Conservation (phyloP, 2,797 vertebrate genomes). For the Fistularia commersonii region DNA sequence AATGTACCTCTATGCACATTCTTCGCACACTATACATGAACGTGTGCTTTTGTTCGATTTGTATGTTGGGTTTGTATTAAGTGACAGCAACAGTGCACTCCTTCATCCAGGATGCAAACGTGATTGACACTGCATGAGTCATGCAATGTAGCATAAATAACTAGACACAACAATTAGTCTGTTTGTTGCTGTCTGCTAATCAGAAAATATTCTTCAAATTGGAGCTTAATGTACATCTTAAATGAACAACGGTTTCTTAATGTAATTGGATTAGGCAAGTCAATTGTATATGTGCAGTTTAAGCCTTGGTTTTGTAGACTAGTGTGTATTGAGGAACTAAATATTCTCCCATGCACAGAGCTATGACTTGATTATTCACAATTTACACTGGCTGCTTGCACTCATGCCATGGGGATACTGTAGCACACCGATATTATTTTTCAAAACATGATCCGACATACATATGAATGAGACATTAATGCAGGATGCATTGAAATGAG, state of each 20-base stretch:
- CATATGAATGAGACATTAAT: slow-evolving; percentile 48
- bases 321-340: slow-evolving; percentile 20
- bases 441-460: slow-evolving; percentile 37
- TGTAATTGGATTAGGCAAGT: slow-evolving; percentile 70
- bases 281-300: slow-evolving; percentile 53
- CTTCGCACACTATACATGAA: slow-evolving; percentile 7
- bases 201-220: slow-evolving; percentile 66
- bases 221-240: slow-evolving; percentile 68
- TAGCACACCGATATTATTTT: slow-evolving; percentile 28
- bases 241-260: slow-evolving; percentile 64
- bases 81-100: slow-evolving; percentile 17
- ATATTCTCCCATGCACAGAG: slow-evolving; percentile 31
- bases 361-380: slow-evolving; percentile 46
- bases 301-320: slow-evolving; percentile 34
- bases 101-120: slow-evolving; percentile 24
- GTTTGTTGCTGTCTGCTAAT: slow-evolving; percentile 61
- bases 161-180: slow-evolving; percentile 59
- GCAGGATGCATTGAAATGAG: slow-evolving; percentile 6
- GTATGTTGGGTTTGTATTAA: slow-evolving; percentile 12
- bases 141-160: slow-evolving; percentile 55
- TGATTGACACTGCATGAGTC: slow-evolving; percentile 52
- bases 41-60: slow-evolving; percentile 17
- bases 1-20: no score
- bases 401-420: slow-evolving; percentile 31
- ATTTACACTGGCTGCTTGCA: slow-evolving; percentile 36